phyloP scores from a whole-genome alignment of 2,888 invertebrate genomes.

The Perithous albicinctus region DNA sequence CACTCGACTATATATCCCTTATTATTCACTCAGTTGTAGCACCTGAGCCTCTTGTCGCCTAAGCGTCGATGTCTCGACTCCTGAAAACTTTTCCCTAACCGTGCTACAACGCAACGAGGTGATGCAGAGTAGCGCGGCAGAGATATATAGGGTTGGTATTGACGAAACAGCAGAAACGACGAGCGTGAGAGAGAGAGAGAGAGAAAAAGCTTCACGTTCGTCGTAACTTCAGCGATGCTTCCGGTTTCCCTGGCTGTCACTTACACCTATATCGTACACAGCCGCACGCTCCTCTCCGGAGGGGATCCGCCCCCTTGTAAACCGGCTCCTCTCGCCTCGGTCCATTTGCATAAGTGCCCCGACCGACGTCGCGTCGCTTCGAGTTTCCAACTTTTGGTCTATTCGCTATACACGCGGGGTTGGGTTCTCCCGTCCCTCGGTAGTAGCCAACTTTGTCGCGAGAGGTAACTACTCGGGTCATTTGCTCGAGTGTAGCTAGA shows the following conservation, averaged over 20 bases:
- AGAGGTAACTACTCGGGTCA: constrained; percentile 25
- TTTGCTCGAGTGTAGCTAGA: constrained; percentile 32
- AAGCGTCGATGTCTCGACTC: constrained; percentile 51
- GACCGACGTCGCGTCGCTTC: constrained; percentile 49
- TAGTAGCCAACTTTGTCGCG: constrained; percentile 24
- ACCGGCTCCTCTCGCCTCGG: constrained; percentile 35
- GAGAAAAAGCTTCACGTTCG: neutral
- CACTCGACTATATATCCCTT: constrained; percentile 7
- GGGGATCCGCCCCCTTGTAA: constrained; percentile 21
- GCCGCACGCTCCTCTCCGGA: constrained; percentile 3
- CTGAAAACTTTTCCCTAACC: constrained; percentile 46
- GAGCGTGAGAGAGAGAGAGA: neutral
- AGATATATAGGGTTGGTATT: neutral
- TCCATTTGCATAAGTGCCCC: constrained; percentile 65
- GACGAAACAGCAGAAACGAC: neutral
- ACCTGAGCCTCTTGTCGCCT: constrained; percentile 41
- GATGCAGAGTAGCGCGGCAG: neutral
- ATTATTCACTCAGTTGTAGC: constrained; percentile 13
- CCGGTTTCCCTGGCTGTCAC: constrained; percentile 61
- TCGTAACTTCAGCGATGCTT: constrained; percentile 60
- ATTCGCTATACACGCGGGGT: neutral
- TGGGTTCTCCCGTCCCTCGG: neutral
- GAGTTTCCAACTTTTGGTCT: constrained; percentile 61
- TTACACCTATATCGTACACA: constrained; percentile 28
- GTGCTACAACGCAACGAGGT: constrained; percentile 14